phyloP scores from a whole-genome alignment of 1,140 invertebrate species.

The Melipona quadrifasciata region DNA sequence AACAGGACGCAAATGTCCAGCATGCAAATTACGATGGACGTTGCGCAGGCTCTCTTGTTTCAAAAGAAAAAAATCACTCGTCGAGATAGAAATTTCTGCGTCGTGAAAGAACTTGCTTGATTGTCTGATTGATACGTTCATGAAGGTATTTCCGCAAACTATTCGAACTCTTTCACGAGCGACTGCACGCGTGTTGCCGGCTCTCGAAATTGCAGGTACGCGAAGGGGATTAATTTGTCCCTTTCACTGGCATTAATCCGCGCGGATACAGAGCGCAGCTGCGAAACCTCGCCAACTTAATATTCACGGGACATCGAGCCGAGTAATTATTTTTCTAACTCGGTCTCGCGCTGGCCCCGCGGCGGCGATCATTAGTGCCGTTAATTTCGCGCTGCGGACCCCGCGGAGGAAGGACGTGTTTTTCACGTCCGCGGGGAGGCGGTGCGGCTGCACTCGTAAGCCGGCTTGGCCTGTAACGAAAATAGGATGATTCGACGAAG shows the following conservation, averaged over 20 bases:
- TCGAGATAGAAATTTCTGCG: too few relatives aligned
- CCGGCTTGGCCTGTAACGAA: not conserved
- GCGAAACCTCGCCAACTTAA: slow-evolving; percentile 15
- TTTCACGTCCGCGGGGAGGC: not conserved
- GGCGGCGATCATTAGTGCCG: slow-evolving; percentile 36
- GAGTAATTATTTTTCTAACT: slow-evolving; percentile 47
- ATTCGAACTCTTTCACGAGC: too few relatives aligned
- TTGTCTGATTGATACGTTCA: too few relatives aligned
- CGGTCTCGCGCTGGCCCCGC: not conserved
- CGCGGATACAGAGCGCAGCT: not conserved
- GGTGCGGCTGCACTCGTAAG: not conserved
- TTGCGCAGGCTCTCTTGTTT: too few relatives aligned
- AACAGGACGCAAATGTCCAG: too few relatives aligned
- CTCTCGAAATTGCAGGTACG: not conserved
- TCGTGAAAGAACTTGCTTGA: too few relatives aligned
- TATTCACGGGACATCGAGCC: slow-evolving; percentile 40
- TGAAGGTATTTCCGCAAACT: too few relatives aligned
- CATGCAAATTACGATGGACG: too few relatives aligned
- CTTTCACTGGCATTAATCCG: not conserved
- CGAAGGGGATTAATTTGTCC: slow-evolving; percentile 24
- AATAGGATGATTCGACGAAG: slow-evolving; percentile 43
- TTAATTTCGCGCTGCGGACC: slow-evolving; percentile 27
- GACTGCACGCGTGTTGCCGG: too few relatives aligned
- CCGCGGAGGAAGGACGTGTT: not conserved
- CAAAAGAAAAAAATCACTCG: too few relatives aligned